Conservation (phyloP, 1,140 invertebrate species). For the Drosophila arizonae region DNA sequence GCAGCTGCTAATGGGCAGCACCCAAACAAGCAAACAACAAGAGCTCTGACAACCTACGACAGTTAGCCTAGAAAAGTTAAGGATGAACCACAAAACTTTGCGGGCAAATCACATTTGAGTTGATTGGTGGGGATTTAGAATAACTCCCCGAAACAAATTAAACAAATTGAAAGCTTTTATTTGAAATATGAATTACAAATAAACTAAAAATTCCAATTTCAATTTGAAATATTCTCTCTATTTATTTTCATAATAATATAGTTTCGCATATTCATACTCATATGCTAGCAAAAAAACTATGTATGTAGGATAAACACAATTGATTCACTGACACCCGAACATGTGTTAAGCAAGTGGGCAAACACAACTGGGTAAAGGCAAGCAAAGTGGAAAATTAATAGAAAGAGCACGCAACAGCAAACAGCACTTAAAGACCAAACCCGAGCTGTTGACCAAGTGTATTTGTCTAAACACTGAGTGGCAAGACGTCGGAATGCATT, state of each 20-base stretch:
- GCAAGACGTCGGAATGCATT: not conserved
- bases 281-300: not conserved
- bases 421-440: slow-evolving; percentile 37
- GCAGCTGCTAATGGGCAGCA: slow-evolving; percentile 44
- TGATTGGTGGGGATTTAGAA: slow-evolving; percentile 32
- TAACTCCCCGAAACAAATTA: not conserved
- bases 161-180: too few relatives aligned
- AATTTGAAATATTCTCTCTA: too few relatives aligned
- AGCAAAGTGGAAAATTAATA: not conserved
- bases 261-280: too few relatives aligned
- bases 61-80: slow-evolving; percentile 9
- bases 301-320: slow-evolving; percentile 30
- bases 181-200: too few relatives aligned
- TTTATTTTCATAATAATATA: too few relatives aligned
- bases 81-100: slow-evolving; percentile 1
- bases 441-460: not conserved
- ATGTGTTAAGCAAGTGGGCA: slow-evolving; percentile 40
- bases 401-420: slow-evolving; percentile 43
- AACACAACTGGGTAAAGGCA: slow-evolving; percentile 14
- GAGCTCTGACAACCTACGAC: not conserved
- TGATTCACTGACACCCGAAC: slow-evolving; percentile 49
- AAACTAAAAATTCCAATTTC: too few relatives aligned
- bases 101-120: slow-evolving; percentile 43
- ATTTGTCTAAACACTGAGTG: not conserved
- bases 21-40: slow-evolving; percentile 2